Base-by-base conservation (phyloP, 2,888 invertebrate genomes). In the Folsomia manolachei region DNA sequence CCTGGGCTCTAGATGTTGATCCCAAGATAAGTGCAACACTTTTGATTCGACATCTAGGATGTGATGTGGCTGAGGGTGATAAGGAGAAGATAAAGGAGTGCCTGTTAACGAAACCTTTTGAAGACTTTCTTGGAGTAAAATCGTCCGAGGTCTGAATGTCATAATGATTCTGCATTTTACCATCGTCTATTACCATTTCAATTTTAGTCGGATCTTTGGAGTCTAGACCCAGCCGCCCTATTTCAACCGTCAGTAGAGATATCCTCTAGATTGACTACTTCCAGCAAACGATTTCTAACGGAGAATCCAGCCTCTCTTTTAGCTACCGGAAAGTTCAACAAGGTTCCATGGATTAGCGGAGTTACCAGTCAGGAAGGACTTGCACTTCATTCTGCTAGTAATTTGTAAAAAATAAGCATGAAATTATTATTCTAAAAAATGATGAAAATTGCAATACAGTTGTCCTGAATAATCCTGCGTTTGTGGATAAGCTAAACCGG, bases 321-420 rank as follows among this genome's bases (percentile, higher is more conserved):
- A 1, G 65, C 60, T 4, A 21, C 66, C 27, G 77, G 77, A 11
- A 69, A 70, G 26, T 73, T 77, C 39, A 73, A 70, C 62, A 27
- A 63, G 56, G 73, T 77, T 19, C 77, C 77, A 2, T 65, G 65
- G 14, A 63, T 77, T 23, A 71, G 52, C 56, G 77, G 77, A 0
- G 39, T 71, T 25, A 71, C 65, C 0, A 26, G 67, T 1, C 70
- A 73, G 27, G 77, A 77, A 62, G 77, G 77, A 1, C 62, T 75
- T 21, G 25, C 70, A 0, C 52, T 77, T 18, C 69, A 70, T 27
- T 71, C 73, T 11, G 67, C 72, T 1, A 62, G 73, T 75, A 69
- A 67, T 39, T 21, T 18, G n/a, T n/a, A n/a, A n/a, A n/a, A n/a
- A n/a, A n/a, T n/a, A n/a, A n/a, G n/a, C n/a, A n/a, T n/a, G n/a